Base-by-base conservation (phyloP, 2,888 invertebrate species). In the Cerastoderma edule region DNA sequence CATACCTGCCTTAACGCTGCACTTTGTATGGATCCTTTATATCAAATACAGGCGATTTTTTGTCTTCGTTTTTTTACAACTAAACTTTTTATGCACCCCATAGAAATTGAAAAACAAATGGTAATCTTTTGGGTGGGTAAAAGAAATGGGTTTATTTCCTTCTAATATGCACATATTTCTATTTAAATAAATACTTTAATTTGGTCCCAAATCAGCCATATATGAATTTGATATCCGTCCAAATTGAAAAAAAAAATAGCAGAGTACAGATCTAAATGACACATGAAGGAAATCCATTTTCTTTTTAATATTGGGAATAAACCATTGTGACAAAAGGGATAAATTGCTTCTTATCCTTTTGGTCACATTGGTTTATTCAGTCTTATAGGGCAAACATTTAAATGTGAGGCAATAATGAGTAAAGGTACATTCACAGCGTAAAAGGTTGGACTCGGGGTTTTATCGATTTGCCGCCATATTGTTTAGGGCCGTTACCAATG, bases 401-500 rank as follows among this genome's bases (percentile, higher is more conserved):
- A 27, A 27, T 53, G 24, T 22, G 22, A 24, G 24, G 22, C 50
- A 24, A 50, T 5, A 50, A 24, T 22, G 10, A 13, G 22, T 10
- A 10, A 50, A 27, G 10, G 24, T 50, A 50, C 22, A n/a, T 46
- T 50, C 10, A 24, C 10, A 5, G 50, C 22, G 50, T 50, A 50
- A n/a, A 50, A 27, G 50, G n/a, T 24, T 10, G 24, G 22, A 10
- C 24, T 10, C 1, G 50, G 22, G 50, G 2, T 35, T 39, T 39
- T 60, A 76, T 75, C 72, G 75, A 70, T 63, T 39, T 35, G 53
- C 83, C 50, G 83, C 83, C 85, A 85, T 85, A 77, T 80, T 85
- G 85, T 85, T 84, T 76, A 81, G 53, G 48, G 65, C 60, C 74
- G 85, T 85, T 69, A 80, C 81, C 85, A 85, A 79, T 80, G 83